Base-by-base conservation (phyloP, 2,113 vertebrate species). In the Burhinus bistriatus region DNA sequence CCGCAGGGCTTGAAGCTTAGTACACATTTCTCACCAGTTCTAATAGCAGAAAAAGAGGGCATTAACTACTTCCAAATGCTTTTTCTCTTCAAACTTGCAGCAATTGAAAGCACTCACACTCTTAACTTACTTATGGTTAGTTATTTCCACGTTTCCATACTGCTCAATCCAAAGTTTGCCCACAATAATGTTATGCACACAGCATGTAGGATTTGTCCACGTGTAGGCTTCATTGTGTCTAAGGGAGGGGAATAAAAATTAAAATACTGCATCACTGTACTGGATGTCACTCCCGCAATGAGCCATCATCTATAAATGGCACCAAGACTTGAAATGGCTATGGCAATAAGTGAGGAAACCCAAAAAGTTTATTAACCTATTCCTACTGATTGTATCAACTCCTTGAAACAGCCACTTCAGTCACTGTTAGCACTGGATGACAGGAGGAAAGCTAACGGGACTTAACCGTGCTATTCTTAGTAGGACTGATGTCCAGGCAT, bases 131-230 rank as follows among this genome's bases (percentile, higher is more conserved):
- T 99, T 99, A 97, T 99, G 99, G 97, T 99, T 99, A 65, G 99
- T 98, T 95, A 99, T 99, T 97, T 99, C 99, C 98, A 99, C 98
- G 0, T 98, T 99, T 95, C 99, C 99, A 9, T 99, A 99, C 94
- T 99, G 99, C 96, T 99, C 99, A 9, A 99, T 99, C 99, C 99
- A 99, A 86, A 99, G 99, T 94, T 99, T 99, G 20, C 99, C 99
- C 61, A 99, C 99, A 6, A 99, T 99, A 82, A 99, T 99, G 89
- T 99, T 99, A 96, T 99, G 99, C 69, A 99, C 99, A 64, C 99
- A 99, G 95, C 99, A 99, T 0, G 99, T 99, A 80, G 99, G 99
- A 87, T 99, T 99, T 93, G 99, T 99, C 99, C 99, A 99, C 0
- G 99, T 99, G 94, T 99, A 99, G 12, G 99, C 98, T 98, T 99